Percentiles rank a stretch among this genome's conserved stretches.
Evolutionary conservation across 2,797 vertebrate species (phyloP).

Genomic region (Silurus lanzhouensis): DNA sequence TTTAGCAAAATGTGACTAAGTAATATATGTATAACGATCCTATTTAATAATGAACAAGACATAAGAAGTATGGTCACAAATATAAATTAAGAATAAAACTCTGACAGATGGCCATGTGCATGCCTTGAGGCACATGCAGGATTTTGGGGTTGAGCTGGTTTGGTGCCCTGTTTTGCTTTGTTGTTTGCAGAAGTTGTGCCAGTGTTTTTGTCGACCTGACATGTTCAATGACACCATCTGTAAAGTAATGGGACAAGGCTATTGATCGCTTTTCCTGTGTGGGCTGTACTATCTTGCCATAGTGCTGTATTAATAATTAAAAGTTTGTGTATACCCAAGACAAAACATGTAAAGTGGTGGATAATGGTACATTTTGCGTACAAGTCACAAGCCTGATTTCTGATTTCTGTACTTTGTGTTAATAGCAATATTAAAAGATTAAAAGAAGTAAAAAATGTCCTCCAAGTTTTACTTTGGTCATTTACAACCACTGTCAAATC

Average conservation of each 20-base stretch:
- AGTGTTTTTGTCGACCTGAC: background rate
- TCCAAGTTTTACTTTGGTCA: background rate
- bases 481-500: background rate
- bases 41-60: background rate
- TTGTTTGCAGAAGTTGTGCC: background rate
- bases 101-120: background rate
- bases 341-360: background rate
- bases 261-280: background rate
- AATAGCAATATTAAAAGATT: background rate
- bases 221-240: background rate
- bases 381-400: background rate
- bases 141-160: background rate
- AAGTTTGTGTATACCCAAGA: background rate
- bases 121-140: background rate
- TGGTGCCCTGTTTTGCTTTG: background rate
- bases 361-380: no score
- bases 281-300: background rate
- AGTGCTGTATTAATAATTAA: background rate
- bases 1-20: background rate
- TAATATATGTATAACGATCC: background rate
- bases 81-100: background rate
- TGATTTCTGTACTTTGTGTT: background rate
- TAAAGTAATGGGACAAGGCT: background rate
- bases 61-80: background rate
- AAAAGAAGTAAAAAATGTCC: background rate